These are phyloP conservation scores for Embiotoca jacksoni DNA, from an alignment of 2,113 vertebrate species.

Conservation along the genomic window DNA sequence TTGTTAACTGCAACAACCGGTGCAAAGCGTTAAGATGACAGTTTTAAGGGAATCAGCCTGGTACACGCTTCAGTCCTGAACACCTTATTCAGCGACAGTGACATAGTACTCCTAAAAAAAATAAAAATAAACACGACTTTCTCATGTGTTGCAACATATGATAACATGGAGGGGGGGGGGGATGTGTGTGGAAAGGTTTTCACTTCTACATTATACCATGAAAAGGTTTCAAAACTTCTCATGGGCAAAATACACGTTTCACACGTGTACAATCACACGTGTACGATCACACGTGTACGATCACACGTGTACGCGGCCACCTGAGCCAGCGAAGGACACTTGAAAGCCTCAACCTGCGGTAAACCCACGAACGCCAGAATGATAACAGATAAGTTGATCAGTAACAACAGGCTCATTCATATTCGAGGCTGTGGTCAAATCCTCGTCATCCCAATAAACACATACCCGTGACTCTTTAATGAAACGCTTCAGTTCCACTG, in stretches of 20 bases:
- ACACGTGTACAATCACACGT: too few species aligned
- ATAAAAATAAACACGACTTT: too few species aligned
- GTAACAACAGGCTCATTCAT: constrained; percentile 9
- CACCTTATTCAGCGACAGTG: neutral
- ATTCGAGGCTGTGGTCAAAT: neutral
- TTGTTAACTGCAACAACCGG: too few species aligned
- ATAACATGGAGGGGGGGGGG: too few species aligned
- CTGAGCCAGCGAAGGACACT: too few species aligned
- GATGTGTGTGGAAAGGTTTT: too few species aligned
- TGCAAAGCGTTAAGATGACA: neutral
- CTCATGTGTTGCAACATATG: too few species aligned
- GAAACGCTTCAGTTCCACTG: neutral
- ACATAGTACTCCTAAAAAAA: neutral
- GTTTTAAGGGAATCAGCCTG: neutral
- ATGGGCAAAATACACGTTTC: too few species aligned
- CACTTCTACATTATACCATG: too few species aligned
- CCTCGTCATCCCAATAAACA: neutral
- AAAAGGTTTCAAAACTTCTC: too few species aligned
- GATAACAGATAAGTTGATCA: neutral
- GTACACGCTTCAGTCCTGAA: neutral
- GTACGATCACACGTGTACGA: too few species aligned
- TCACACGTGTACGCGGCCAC: too few species aligned
- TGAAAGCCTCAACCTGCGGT: neutral
- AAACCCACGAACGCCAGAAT: constrained; percentile 20
- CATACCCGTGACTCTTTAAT: neutral